Percentiles rank a stretch among this genome's conserved stretches.
phyloP scores from a whole-genome alignment of 2,797 vertebrate species.

The Megaceryle alcyon region DNA sequence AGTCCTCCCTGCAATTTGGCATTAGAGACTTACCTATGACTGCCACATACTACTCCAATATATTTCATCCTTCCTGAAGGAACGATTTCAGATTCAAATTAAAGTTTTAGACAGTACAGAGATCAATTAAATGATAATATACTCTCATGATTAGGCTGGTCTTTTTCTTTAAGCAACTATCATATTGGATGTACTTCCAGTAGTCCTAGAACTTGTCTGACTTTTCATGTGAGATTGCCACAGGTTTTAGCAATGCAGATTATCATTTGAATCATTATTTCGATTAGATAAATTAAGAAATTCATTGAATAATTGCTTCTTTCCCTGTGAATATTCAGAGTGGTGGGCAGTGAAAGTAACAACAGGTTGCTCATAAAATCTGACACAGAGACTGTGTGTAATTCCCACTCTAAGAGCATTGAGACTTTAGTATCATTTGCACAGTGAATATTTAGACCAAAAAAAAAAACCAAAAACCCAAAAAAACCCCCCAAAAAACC shows the following conservation, averaged over 20 bases:
- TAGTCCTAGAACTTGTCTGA: neutral
- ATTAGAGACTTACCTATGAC: neutral
- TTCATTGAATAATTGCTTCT: neutral
- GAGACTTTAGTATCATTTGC: neutral
- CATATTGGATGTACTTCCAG: neutral
- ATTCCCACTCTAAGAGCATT: neutral
- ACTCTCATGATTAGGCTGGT: neutral
- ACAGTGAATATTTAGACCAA: neutral
- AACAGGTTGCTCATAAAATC: neutral
- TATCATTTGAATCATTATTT: neutral
- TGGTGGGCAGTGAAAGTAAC: neutral
- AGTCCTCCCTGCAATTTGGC: neutral
- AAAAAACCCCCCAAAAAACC: too few relatives aligned
- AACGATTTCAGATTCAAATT: neutral
- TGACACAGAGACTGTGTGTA: neutral
- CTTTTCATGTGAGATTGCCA: neutral
- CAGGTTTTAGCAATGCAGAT: neutral
- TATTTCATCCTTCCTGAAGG: neutral
- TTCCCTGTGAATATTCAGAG: neutral
- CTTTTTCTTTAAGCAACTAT: neutral
- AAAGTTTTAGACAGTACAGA: neutral
- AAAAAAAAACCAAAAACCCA: neutral
- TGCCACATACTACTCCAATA: neutral
- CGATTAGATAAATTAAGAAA: neutral
- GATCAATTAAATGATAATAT: constrained; percentile 29